Evolutionary conservation across 2,888 invertebrate species (phyloP), one percentile per base, ranked within the genome.

Genomic region (Orchesella flavescens): DNA sequence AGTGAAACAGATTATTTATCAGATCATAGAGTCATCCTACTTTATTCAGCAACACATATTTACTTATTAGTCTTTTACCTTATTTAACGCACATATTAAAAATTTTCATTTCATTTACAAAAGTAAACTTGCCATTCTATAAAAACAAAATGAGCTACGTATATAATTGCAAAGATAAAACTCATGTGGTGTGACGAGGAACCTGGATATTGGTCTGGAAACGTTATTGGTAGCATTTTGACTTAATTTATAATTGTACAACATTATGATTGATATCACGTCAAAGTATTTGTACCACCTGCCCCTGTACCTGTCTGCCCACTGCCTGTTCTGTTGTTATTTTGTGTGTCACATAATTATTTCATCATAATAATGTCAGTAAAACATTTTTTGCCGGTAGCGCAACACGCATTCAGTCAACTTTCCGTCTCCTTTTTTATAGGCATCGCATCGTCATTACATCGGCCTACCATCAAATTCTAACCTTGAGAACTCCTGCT

Each of bases 241-340:
- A 53, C 23, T 24, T 12, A 24, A 7, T 24, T 59, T 59, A 59
- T 21, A 59, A 34, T 34, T 34, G 34, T 34, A 34, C 34, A 34
- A 7, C 34, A 7, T 34, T 34, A 68, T 68, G 68, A 76, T 76
- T 68, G 76, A 75, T 75, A n/a, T 21, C 66, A 55, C 57, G 63
- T 76, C 68, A 68, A 21, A 57, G 57, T 15, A 21, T 23, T 34
- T 34, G 34, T 34, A 34, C 34, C 34, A 24, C 24, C 13, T 12
- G 59, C 17, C 7, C 4, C 23, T 19, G 19, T 61, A n/a, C 19
- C 63, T 59, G 12, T 19, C 21, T 21, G 21, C 19, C n/a, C 21
- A 59, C 59, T 59, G 12, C 59, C 59, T n/a, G 21, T 59, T 59
- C 3, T 34, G 34, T 7, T 34, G 34, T 7, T 34, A 34, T 63